These are phyloP conservation scores for Oryzias melastigma DNA, from an alignment of 2,113 vertebrate genomes.

Conservation along the genomic window DNA sequence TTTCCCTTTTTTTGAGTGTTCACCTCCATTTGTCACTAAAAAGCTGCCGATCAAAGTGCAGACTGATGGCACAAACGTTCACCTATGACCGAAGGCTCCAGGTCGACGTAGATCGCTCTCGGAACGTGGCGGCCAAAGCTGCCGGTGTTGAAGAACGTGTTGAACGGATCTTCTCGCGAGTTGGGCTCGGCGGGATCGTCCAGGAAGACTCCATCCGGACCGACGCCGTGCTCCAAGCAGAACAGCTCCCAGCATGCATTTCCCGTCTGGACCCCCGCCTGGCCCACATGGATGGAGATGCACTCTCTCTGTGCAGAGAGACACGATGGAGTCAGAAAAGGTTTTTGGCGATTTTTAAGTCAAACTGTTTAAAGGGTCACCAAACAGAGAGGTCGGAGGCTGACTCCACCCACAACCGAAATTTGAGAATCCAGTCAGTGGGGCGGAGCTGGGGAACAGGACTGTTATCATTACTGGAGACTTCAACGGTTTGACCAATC, in stretches of 20 bases:
- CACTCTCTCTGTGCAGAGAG: conserved; percentile 54
- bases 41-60: no score
- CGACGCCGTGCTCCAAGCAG: conserved; percentile 86
- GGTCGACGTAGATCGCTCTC: conserved; percentile 67
- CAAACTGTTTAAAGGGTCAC: no score
- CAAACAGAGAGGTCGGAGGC: no score
- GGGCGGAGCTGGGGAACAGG: no score
- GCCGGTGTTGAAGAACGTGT: conserved; percentile 74
- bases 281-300: conserved; percentile 67
- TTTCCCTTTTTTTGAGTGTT: no score
- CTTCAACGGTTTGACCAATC: no score
- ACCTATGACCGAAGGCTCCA: conserved; percentile 75
- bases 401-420: no score
- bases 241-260: conserved; percentile 89
- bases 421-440: no score
- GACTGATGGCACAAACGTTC: conserved; percentile 10
- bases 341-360: no score
- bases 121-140: conserved; percentile 69
- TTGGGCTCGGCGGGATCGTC: conserved; percentile 17
- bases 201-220: conserved; percentile 72
- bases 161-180: conserved; percentile 64
- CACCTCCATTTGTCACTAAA: no score
- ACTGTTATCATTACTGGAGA: no score
- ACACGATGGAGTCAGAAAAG: neutral
- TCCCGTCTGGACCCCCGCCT: conserved; percentile 85